Evolutionary conservation across 1,140 invertebrate genomes (phyloP).

Genomic region (Drosophila watanabei): DNA sequence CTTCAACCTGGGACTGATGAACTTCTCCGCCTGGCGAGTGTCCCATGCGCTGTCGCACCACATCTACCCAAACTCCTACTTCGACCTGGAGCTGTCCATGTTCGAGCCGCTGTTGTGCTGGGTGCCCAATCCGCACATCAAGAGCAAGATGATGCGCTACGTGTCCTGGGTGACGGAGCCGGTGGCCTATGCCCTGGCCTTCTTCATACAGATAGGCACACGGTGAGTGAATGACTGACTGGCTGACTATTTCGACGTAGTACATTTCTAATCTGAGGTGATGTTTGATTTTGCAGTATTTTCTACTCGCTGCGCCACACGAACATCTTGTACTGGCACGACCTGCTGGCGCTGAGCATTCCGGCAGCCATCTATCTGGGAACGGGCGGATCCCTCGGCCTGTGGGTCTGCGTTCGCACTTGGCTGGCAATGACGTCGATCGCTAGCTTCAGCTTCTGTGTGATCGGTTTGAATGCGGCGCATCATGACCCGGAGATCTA

Average conservation of each 20-base stretch:
- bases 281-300: constrained; percentile 58
- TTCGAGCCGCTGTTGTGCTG: constrained; percentile 91
- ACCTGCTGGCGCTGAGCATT: constrained; percentile 86
- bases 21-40: constrained; percentile 91
- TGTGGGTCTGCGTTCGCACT: constrained; percentile 82
- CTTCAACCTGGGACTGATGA: constrained; percentile 89
- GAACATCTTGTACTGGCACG: constrained; percentile 81
- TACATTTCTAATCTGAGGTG: constrained; percentile 24
- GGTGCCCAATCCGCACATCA: constrained; percentile 87
- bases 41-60: constrained; percentile 93
- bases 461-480: constrained; percentile 91
- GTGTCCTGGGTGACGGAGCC: constrained; percentile 86
- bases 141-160: constrained; percentile 84
- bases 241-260: constrained; percentile 8
- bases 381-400: constrained; percentile 50
- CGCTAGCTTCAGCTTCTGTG: constrained; percentile 88
- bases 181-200: constrained; percentile 86
- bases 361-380: constrained; percentile 87
- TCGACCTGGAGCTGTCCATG: constrained; percentile 91
- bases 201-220: constrained; percentile 71
- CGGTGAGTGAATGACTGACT: constrained; percentile 61
- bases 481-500: constrained; percentile 94
- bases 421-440: constrained; percentile 88
- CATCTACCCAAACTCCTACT: constrained; percentile 91
- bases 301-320: constrained; percentile 68